Evolutionary conservation across 2,797 vertebrate species (phyloP), one percentile per base, ranked within the genome.

Genomic region (Glyptemys insculpta): DNA sequence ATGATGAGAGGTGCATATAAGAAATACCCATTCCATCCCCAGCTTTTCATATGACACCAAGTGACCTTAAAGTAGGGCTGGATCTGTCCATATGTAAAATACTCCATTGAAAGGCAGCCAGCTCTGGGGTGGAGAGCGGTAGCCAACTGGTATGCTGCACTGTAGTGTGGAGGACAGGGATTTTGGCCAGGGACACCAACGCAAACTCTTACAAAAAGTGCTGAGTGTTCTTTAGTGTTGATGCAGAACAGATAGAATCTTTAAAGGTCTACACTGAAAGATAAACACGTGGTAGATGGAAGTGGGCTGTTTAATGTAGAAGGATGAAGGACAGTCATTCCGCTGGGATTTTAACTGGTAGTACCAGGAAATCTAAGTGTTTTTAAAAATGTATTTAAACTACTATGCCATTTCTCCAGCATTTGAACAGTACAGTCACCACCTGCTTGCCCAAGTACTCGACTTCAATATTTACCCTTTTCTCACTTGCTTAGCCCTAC

Each of bases 291-390:
- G 12, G 37, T 50, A 27, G 79, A 88, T 57, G 50, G 41, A 79
- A 84, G 50, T 57, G 81, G 14, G 81, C 41, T 92, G 34, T 52
- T 92, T 25, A 57, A 52, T 81, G 86, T 81, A 47, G 85, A n/a
- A 87, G 85, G 50, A 81, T 81, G 79, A 90, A 85, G 53, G 91
- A 81, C 3, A 86, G 87, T 49, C 72, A 56, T 94, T 96, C 88
- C 78, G 68, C 81, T 88, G 90, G 78, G 88, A 83, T 90, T 88
- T 79, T 79, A 92, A 80, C 34, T 85, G n/a, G 81, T 80, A 65
- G 85, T 95, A 94, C 76, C 80, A 96, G 93, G 94, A 95, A 94
- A 87, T 91, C 86, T 92, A 92, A 89, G 93, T 95, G 94, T 94
- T 96, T 92, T 81, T 92, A 92, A 94, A 97, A 95, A 74, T 81